A percentile compares a stretch with the other conserved stretches of the same genome.
phyloP scores from a whole-genome alignment of 2,797 vertebrate species.

The Tapirus indicus region DNA sequence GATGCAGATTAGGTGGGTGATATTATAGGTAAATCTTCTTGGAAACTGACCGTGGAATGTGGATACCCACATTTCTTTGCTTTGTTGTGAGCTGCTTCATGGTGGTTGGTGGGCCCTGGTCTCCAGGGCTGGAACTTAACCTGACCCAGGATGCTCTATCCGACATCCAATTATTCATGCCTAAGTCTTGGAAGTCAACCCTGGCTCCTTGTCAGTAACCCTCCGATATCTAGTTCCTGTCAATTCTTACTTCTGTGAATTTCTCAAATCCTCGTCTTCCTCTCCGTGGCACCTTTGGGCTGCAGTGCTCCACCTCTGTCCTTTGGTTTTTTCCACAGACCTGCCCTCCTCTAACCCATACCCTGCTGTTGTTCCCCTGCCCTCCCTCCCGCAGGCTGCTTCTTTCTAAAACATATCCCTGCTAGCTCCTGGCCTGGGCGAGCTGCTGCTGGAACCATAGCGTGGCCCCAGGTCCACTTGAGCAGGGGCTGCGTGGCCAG shows the following conservation, averaged over 20 bases:
- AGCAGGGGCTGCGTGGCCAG: neutral
- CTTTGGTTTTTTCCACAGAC: neutral
- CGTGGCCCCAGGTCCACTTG: neutral
- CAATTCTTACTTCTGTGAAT: neutral
- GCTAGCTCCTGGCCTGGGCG: neutral
- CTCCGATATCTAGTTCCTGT: fast-evolving
- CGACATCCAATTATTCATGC: neutral
- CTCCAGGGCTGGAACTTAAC: neutral
- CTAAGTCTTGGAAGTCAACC: neutral
- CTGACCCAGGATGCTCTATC: too few species aligned
- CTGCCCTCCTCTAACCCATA: neutral
- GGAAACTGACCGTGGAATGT: neutral
- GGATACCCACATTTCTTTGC: neutral
- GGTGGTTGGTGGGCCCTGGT: too few species aligned
- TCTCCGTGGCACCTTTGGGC: fast-evolving
- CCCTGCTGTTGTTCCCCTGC: too few species aligned
- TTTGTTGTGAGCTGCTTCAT: fast-evolving
- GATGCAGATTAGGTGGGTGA: fast-evolving
- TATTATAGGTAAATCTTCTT: neutral
- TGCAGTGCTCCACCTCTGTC: fast-evolving
- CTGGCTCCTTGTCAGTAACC: neutral
- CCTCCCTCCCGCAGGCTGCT: neutral
- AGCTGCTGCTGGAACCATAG: too few species aligned
- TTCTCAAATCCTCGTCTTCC: neutral
- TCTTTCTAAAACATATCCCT: neutral